Conservation (phyloP, 2,888 invertebrate genomes). For the Agrilus biguttatus region DNA sequence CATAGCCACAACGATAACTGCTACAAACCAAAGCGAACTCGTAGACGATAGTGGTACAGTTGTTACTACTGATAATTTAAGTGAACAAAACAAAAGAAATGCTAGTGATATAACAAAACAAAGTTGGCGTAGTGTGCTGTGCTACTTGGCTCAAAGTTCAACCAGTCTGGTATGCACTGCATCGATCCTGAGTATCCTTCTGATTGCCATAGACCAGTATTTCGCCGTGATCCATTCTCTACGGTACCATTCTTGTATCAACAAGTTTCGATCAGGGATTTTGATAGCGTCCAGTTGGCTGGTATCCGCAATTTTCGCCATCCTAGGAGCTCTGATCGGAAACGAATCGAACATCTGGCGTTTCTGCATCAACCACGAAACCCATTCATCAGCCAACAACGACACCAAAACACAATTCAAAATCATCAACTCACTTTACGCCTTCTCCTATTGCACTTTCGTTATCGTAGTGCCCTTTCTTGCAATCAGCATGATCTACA, state of each 20-base stretch:
- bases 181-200: slow-evolving; percentile 45
- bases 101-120: not conserved
- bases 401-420: slow-evolving; percentile 10
- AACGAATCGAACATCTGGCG: slow-evolving; percentile 32
- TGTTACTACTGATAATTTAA: not conserved
- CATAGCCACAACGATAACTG: not conserved
- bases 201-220: slow-evolving; percentile 51
- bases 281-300: slow-evolving; percentile 37
- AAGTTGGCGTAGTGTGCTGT: slow-evolving; percentile 11
- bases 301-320: slow-evolving; percentile 29
- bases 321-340: slow-evolving; percentile 33
- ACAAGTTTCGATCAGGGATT: slow-evolving; percentile 33
- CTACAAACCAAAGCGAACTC: not conserved
- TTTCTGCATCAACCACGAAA: slow-evolving; percentile 19
- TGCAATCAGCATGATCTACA: slow-evolving; percentile 60
- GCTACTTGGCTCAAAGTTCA: slow-evolving; percentile 42
- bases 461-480: slow-evolving; percentile 39
- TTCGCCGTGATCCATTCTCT: slow-evolving; percentile 51
- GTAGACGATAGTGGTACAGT: too few species aligned
- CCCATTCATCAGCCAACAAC: slow-evolving; percentile 1
- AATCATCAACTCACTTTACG: slow-evolving; percentile 32
- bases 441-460: slow-evolving; percentile 30
- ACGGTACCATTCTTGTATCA: slow-evolving; percentile 43
- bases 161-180: slow-evolving; percentile 43
- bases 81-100: not conserved